Conservation (phyloP, 2,888 invertebrate species). For the Polyommatus icarus region DNA sequence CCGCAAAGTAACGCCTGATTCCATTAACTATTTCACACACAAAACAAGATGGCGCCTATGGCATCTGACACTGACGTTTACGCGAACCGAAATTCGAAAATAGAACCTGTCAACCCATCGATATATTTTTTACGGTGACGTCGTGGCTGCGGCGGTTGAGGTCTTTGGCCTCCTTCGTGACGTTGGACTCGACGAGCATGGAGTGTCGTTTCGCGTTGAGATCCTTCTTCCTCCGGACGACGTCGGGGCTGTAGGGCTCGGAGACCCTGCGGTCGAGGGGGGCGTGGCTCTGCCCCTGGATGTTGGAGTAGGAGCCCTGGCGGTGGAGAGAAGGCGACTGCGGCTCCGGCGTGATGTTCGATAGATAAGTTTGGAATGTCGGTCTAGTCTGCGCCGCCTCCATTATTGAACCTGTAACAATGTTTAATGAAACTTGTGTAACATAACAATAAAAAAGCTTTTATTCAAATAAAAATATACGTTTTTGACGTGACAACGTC, state of each 20-base stretch:
- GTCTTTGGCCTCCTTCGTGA: slow-evolving; percentile 64
- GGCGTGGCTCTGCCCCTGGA: slow-evolving; percentile 48
- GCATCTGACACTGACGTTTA: slow-evolving; percentile 36
- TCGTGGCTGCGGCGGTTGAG: slow-evolving; percentile 69
- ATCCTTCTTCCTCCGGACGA: slow-evolving; percentile 67
- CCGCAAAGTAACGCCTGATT: too few species aligned
- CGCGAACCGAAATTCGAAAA: slow-evolving; percentile 41
- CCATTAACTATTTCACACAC: too few species aligned
- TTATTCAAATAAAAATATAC: too few species aligned
- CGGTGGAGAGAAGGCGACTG: slow-evolving; percentile 55
- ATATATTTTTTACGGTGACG: slow-evolving; percentile 66
- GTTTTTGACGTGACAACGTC: too few species aligned
- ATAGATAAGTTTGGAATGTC: slow-evolving; percentile 75
- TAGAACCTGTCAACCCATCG: slow-evolving; percentile 67
- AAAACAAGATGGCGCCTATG: slow-evolving; percentile 33
- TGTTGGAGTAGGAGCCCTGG: slow-evolving; percentile 57
- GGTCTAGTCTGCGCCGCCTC: slow-evolving; percentile 84
- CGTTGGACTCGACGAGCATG: slow-evolving; percentile 68
- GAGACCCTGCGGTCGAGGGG: slow-evolving; percentile 64
- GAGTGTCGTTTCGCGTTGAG: slow-evolving; percentile 68
- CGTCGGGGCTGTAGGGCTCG: slow-evolving; percentile 69
- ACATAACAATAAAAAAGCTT: too few species aligned
- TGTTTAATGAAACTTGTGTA: too few species aligned
- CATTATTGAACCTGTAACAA: slow-evolving; percentile 81
- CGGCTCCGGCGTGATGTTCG: slow-evolving; percentile 57